A percentile compares a stretch with the other conserved stretches of the same genome.
phyloP scores from a whole-genome alignment of 2,113 vertebrate genomes.

The Microtus ochrogaster region DNA sequence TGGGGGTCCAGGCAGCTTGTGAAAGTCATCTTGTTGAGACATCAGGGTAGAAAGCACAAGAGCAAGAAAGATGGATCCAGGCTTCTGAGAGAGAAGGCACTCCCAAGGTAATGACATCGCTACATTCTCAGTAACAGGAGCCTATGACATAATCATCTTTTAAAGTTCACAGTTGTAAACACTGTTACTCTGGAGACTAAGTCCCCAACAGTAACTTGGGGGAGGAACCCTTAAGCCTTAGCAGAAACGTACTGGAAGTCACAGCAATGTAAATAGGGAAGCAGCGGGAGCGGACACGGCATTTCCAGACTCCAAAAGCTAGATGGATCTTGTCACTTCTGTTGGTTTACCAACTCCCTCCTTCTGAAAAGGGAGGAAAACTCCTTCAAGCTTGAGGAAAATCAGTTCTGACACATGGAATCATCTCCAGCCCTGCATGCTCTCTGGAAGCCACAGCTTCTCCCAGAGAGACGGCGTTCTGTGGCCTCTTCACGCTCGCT shows the following conservation, averaged over 20 bases:
- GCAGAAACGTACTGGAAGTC: not conserved
- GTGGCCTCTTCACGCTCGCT: not conserved
- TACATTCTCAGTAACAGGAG: not conserved
- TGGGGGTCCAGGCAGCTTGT: not conserved
- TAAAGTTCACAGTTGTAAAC: not conserved
- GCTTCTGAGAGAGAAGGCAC: not conserved
- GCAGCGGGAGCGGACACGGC: rapidly evolving
- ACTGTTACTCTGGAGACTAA: not conserved
- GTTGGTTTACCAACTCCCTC: no score
- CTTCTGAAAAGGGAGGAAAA: not conserved
- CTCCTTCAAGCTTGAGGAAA: not conserved
- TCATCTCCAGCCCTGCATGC: not conserved
- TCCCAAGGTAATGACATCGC: not conserved
- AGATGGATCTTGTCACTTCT: not conserved
- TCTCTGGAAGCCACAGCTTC: constrained; percentile 25
- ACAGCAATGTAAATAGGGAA: not conserved
- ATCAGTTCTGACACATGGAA: not conserved
- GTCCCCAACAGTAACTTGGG: not conserved
- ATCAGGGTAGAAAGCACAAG: no score
- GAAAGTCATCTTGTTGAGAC: not conserved
- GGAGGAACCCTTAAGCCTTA: not conserved
- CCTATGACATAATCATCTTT: not conserved
- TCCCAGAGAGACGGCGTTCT: not conserved
- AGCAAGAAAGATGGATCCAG: not conserved
- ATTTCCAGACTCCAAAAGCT: not conserved